Percentiles rank a stretch among this genome's conserved stretches.
These are phyloP conservation scores for Contarinia nasturtii DNA, from an alignment of 1,140 invertebrate genomes.

Conservation along the genomic window DNA sequence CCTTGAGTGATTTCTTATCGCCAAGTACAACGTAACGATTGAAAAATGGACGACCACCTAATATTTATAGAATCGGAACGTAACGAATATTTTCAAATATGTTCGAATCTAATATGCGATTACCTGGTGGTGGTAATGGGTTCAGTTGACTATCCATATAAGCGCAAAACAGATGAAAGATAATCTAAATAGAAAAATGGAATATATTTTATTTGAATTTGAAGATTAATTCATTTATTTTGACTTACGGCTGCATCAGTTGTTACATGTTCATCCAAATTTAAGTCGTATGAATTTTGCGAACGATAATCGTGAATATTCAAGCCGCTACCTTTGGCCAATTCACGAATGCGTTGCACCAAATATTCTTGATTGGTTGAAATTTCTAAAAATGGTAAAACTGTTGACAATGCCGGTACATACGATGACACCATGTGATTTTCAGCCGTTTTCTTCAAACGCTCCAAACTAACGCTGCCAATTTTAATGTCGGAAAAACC, in stretches of 20 bases:
- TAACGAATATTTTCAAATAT: too few relatives aligned
- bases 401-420: slow-evolving; percentile 42
- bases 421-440: slow-evolving; percentile 35
- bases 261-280: slow-evolving; percentile 59
- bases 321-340: slow-evolving; percentile 60
- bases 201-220: neutral
- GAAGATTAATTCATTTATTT: neutral
- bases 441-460: slow-evolving; percentile 45
- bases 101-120: too few relatives aligned
- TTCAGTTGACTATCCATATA: slow-evolving; percentile 66
- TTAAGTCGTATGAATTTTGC: slow-evolving; percentile 47
- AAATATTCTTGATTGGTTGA: slow-evolving; percentile 68
- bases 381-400: slow-evolving; percentile 61
- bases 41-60: slow-evolving; percentile 59
- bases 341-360: slow-evolving; percentile 50
- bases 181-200: slow-evolving; percentile 32
- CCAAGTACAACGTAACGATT: slow-evolving; percentile 23
- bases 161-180: slow-evolving; percentile 64
- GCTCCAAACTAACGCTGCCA: slow-evolving; percentile 45
- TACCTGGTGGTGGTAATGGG: slow-evolving; percentile 54
- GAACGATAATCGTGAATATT: slow-evolving; percentile 55
- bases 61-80: too few relatives aligned
- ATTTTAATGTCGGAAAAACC: slow-evolving; percentile 49
- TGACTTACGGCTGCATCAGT: slow-evolving; percentile 54
- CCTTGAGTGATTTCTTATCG: slow-evolving; percentile 25